These are phyloP conservation scores for Remorina albescens DNA, from an alignment of 2,797 vertebrate genomes.

Conservation along the genomic window DNA sequence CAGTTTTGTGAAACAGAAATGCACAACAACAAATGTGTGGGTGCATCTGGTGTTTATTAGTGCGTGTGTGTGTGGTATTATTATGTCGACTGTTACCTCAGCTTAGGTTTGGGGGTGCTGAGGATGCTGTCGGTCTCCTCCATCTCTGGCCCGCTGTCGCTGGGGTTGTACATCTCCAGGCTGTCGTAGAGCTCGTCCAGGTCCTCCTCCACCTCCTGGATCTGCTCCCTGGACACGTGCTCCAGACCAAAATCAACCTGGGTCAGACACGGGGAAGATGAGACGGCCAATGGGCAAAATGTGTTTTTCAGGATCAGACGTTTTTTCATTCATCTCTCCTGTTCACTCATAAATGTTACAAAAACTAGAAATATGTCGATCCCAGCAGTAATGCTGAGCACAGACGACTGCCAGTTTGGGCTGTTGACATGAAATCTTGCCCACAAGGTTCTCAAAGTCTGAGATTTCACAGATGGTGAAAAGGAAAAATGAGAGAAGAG, in stretches of 20 bases:
- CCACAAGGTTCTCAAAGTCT: not conserved
- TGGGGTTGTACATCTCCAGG: constrained; percentile 98
- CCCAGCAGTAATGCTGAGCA: not conserved
- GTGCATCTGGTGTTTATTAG: constrained; percentile 1
- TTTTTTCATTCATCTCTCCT: not conserved
- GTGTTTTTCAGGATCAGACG: not conserved
- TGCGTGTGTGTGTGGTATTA: not conserved
- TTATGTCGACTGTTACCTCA: constrained; percentile 36
- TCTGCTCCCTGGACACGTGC: constrained; percentile 92
- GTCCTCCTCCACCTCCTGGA: constrained; percentile 96
- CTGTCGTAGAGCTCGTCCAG: constrained; percentile 97
- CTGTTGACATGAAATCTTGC: not conserved
- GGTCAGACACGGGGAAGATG: not conserved
- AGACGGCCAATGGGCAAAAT: not conserved
- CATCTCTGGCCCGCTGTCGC: constrained; percentile 96
- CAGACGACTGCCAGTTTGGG: not conserved
- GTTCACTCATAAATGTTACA: not conserved
- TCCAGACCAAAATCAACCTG: constrained; percentile 93
- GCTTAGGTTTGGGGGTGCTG: constrained; percentile 95
- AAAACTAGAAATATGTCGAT: constrained; percentile 10
- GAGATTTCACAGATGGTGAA: not conserved
- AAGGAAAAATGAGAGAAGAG: not conserved
- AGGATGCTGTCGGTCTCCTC: constrained; percentile 97
- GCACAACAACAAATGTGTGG: not conserved
- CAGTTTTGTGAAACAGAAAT: not conserved